Evolutionary conservation across 2,113 vertebrate species (phyloP).

Genomic region (Carassius carassius): DNA sequence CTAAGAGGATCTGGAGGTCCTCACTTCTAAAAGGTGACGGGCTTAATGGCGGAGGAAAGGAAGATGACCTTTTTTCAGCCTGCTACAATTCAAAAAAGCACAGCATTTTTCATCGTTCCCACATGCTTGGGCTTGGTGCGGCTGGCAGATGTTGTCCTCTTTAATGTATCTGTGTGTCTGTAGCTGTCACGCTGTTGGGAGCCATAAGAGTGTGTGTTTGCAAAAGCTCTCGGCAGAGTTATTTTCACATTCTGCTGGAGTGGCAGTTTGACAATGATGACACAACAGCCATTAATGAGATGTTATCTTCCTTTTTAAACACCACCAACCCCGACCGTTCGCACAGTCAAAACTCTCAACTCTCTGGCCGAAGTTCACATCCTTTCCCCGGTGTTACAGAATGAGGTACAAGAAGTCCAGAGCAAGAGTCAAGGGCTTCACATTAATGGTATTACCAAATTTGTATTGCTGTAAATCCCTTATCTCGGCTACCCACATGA

Average conservation of each 20-base stretch:
- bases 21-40: neutral
- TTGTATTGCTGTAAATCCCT: slow-evolving; percentile 48
- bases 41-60: slow-evolving; percentile 1
- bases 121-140: neutral
- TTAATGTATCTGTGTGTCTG: slow-evolving; percentile 38
- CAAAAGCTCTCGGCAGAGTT: neutral
- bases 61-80: neutral
- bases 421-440: slow-evolving; percentile 34
- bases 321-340: neutral
- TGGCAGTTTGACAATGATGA: slow-evolving; percentile 34
- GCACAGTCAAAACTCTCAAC: neutral
- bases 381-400: slow-evolving; percentile 23
- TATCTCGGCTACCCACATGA: slow-evolving; percentile 53
- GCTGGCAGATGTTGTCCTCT: slow-evolving; percentile 8
- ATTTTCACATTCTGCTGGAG: slow-evolving; percentile 33
- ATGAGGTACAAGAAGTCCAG: slow-evolving; percentile 35
- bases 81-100: neutral
- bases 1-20: neutral
- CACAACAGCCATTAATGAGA: slow-evolving; percentile 27
- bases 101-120: neutral
- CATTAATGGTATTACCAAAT: slow-evolving; percentile 55
- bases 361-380: slow-evolving; percentile 25
- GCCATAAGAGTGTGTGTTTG: slow-evolving; percentile 4
- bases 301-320: neutral
- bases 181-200: slow-evolving; percentile 14